A percentile compares a stretch with the other conserved stretches of the same genome.
Evolutionary conservation across 1,140 invertebrate genomes (phyloP).

Genomic region (Laupala kohalensis): DNA sequence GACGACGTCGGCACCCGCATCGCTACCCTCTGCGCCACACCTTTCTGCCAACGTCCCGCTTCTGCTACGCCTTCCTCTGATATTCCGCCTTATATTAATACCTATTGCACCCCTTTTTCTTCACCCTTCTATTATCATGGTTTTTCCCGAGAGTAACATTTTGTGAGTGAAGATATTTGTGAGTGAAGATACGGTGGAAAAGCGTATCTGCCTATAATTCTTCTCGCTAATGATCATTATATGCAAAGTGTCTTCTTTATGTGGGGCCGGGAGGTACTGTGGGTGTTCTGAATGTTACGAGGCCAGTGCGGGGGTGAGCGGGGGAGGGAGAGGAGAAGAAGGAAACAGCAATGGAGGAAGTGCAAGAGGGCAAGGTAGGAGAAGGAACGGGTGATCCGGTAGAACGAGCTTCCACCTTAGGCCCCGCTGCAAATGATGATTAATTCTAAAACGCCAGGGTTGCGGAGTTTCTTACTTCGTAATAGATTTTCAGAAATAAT

Average conservation of each 20-base stretch:
- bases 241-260: conserved; percentile 7
- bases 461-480: not conserved
- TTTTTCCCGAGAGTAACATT: conserved; percentile 10
- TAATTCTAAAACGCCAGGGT: not conserved
- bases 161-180: conserved; percentile 7
- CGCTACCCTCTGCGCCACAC: too few relatives aligned
- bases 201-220: conserved; percentile 2
- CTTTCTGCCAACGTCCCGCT: not conserved
- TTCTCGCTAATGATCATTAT: conserved; percentile 6
- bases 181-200: not conserved
- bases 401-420: not conserved
- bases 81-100: not conserved
- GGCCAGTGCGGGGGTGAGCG: not conserved
- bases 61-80: not conserved
- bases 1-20: not conserved
- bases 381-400: not conserved
- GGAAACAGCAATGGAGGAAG: not conserved
- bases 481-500: not conserved
- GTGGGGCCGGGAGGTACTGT: not conserved
- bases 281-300: not conserved
- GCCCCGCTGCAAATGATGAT: not conserved
- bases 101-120: conserved; percentile 6
- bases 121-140: not conserved
- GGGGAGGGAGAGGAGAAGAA: not conserved
- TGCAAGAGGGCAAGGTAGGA: not conserved